Evolutionary conservation across 1,140 invertebrate species (phyloP), one percentile per base, ranked within the genome.

Genomic region (Tetramorium alpestre): DNA sequence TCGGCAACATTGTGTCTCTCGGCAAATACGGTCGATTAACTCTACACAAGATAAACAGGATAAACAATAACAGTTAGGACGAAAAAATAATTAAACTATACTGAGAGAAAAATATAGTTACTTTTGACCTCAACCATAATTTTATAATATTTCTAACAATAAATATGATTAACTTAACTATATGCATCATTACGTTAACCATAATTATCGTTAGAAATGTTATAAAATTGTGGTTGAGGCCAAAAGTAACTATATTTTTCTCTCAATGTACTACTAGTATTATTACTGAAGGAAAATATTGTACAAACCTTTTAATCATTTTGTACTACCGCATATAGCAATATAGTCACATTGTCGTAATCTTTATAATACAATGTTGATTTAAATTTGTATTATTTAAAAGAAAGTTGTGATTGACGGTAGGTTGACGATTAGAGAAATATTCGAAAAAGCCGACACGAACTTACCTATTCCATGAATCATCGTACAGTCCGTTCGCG

Each of bases 401-500:
- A 25, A 4, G 41, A 69, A 81, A 47, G n/a, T 41, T 18, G 33
- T 6, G 49, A 58, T 25, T 41, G 51, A 22, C 11, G 10, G 10
- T 13, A 18, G 6, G n/a, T 56, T 25, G 22, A 22, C 11, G 11
- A 51, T 44, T n/a, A 18, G 18, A 73, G 54, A 60, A 73, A 75
- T 84, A 60, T 84, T 77, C 58, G 18, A 22, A 16, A 73, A 86
- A 47, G 56, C 47, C 28, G 54, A 65, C 13, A 56, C 13, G 56
- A 91, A 86, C 77, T 84, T 58, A 47, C 62, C 62, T 44, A 67
- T 90, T 56, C 44, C 11, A 11, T 75, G 47, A 78, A 87, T 89
- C 89, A 87, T 90, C 72, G 51, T 25, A 69, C 28, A 76, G 28
- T 75, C 67, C 90, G 65, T 75, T 67, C 87, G 84, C 47, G 67